Conservation (phyloP, 2,797 vertebrate genomes). For the Parauchenoglanis punctatus region DNA sequence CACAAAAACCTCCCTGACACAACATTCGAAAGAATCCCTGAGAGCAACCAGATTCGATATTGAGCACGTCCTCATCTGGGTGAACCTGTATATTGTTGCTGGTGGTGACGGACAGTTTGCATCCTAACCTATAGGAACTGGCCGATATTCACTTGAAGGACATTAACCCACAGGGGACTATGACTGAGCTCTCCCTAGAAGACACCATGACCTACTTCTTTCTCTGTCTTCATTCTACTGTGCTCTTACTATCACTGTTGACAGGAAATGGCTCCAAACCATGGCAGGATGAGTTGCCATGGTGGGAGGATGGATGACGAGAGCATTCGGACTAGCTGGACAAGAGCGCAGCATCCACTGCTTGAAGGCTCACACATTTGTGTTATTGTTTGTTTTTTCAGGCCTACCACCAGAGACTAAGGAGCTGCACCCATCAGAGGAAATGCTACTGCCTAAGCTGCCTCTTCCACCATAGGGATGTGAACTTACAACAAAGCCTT, state of each 20-base stretch:
- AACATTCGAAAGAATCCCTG: not conserved
- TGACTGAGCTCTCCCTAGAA: not conserved
- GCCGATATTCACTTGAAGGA: not conserved
- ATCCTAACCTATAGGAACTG: not conserved
- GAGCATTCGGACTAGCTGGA: not conserved
- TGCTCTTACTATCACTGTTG: no score
- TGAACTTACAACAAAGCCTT: not conserved
- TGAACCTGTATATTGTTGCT: not conserved
- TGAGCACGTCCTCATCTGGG: not conserved
- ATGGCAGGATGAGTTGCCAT: not conserved
- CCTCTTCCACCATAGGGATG: not conserved
- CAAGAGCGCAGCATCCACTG: not conserved
- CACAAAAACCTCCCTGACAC: not conserved
- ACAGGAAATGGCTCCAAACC: not conserved
- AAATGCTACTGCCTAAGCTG: not conserved
- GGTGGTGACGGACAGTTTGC: not conserved
- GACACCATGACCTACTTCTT: not conserved
- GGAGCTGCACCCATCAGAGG: not conserved
- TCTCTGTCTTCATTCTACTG: not conserved
- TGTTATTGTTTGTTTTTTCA: not conserved
- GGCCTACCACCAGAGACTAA: not conserved
- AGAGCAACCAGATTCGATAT: not conserved
- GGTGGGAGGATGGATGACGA: not conserved
- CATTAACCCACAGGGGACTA: not conserved
- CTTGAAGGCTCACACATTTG: not conserved